Percentiles rank a stretch among this genome's conserved stretches.
Evolutionary conservation across 1,140 invertebrate genomes (phyloP).

Genomic region (Drosophila aff.): DNA sequence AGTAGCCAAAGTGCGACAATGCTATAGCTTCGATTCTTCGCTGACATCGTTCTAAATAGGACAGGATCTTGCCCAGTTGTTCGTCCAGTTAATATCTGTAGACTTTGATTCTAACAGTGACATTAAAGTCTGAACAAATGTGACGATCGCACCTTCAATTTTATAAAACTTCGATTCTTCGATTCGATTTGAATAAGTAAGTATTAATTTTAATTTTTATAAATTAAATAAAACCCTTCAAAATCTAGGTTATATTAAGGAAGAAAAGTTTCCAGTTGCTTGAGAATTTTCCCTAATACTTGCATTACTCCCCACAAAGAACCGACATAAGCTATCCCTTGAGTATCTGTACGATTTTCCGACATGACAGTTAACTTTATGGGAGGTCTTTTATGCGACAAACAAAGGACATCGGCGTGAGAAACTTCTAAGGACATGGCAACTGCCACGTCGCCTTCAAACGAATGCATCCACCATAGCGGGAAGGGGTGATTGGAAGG

Average conservation of each 20-base stretch:
- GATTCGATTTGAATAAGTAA: no score
- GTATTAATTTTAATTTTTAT: no score
- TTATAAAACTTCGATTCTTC: not conserved
- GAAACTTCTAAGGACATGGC: conserved; percentile 26
- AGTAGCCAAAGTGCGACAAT: conserved; percentile 31
- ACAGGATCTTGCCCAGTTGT: conserved; percentile 12
- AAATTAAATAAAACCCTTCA: no score
- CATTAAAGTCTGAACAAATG: not conserved
- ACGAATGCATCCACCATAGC: conserved; percentile 16
- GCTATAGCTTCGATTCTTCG: conserved; percentile 7
- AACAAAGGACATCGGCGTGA: conserved; percentile 21
- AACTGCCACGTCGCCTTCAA: conserved; percentile 12
- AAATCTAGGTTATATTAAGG: no score
- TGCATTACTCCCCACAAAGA: not conserved
- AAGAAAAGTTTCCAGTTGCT: not conserved
- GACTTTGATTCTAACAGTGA: not conserved
- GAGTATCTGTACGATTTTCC: not conserved
- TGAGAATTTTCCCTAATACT: not conserved
- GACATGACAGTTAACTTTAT: conserved; percentile 4
- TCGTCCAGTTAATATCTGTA: not conserved
- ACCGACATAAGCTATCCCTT: not conserved
- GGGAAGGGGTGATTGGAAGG: conserved; percentile 48
- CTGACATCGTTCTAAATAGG: conserved; percentile 63
- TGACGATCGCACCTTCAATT: no score
- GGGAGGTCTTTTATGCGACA: not conserved